A percentile compares a stretch with the other conserved stretches of the same genome.
phyloP scores from a whole-genome alignment of 2,888 invertebrate species.

The Euzophera pinguis region DNA sequence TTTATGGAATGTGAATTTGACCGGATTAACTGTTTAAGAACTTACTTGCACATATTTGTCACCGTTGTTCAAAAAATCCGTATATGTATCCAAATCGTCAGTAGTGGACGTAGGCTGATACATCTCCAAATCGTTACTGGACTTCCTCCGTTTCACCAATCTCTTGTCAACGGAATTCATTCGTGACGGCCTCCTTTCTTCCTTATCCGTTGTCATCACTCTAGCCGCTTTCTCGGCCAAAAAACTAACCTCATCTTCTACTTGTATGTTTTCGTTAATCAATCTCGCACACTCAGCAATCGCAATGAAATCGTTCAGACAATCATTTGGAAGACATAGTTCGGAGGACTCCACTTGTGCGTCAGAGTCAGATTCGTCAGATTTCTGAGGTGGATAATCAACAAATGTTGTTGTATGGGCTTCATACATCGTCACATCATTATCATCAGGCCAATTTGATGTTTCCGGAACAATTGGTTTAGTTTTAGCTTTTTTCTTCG shows the following conservation, averaged over 20 bases:
- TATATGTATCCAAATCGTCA: slow-evolving; percentile 59
- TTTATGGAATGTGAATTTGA: too few species aligned
- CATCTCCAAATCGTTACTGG: slow-evolving; percentile 67
- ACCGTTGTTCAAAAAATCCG: slow-evolving; percentile 52
- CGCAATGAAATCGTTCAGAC: slow-evolving; percentile 68
- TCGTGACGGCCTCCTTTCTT: slow-evolving; percentile 37
- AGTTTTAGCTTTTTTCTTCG: slow-evolving; percentile 57
- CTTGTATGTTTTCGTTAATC: slow-evolving; percentile 46
- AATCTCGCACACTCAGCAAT: slow-evolving; percentile 59
- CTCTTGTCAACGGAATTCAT: slow-evolving; percentile 52
- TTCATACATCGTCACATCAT: slow-evolving; percentile 74
- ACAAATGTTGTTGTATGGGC: slow-evolving; percentile 66
- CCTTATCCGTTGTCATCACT: slow-evolving; percentile 66
- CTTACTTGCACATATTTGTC: slow-evolving; percentile 71
- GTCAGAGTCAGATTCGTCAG: slow-evolving; percentile 69
- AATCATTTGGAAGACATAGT: slow-evolving; percentile 67
- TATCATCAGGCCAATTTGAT: slow-evolving; percentile 54
- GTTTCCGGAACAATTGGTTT: slow-evolving; percentile 52
- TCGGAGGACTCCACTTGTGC: slow-evolving; percentile 63
- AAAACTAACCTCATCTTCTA: slow-evolving; percentile 61
- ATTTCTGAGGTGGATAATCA: slow-evolving; percentile 57
- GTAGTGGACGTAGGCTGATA: slow-evolving; percentile 72
- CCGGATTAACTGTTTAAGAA: background rate
- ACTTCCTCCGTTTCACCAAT: slow-evolving; percentile 56
- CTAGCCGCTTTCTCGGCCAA: slow-evolving; percentile 68